Conservation (phyloP, 2,113 vertebrate genomes). For the Ameiurus melas region DNA sequence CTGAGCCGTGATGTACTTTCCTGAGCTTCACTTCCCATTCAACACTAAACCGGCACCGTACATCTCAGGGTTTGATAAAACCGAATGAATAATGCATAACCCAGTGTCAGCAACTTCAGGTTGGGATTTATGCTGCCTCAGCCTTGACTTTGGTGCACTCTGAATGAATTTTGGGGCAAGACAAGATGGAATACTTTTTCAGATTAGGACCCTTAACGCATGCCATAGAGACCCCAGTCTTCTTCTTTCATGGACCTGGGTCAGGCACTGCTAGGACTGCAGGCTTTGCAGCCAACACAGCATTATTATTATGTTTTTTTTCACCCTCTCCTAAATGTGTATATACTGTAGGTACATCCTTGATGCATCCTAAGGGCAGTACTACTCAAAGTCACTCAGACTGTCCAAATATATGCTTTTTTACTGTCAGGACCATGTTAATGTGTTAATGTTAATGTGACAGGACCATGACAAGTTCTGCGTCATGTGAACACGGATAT, state of each 20-base stretch:
- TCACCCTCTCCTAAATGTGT: not conserved
- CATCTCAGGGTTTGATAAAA: constrained; percentile 43
- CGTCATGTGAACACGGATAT: too few relatives aligned
- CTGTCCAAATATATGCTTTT: not conserved
- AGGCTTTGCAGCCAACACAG: not conserved
- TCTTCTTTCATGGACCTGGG: not conserved
- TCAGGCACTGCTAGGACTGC: not conserved
- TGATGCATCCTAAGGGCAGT: not conserved
- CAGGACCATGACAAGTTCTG: too few relatives aligned
- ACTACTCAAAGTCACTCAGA: not conserved
- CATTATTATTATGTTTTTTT: not conserved
- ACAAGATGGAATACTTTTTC: constrained; percentile 32
- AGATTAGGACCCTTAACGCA: constrained; percentile 29
- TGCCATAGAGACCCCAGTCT: constrained; percentile 14
- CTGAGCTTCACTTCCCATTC: constrained; percentile 46
- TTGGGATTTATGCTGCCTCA: constrained; percentile 57
- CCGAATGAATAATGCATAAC: constrained; percentile 51
- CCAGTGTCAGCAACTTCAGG: constrained; percentile 55
- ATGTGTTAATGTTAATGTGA: too few relatives aligned
- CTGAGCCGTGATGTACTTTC: constrained; percentile 37
- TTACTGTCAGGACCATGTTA: not conserved
- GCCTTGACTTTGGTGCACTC: constrained; percentile 53
- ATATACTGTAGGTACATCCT: not conserved
- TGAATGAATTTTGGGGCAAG: constrained; percentile 2
- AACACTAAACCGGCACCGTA: constrained; percentile 51